A percentile compares a stretch with the other conserved stretches of the same genome.
Evolutionary conservation across 2,797 vertebrate genomes (phyloP).

Genomic region (Sphenopsis melanotis): DNA sequence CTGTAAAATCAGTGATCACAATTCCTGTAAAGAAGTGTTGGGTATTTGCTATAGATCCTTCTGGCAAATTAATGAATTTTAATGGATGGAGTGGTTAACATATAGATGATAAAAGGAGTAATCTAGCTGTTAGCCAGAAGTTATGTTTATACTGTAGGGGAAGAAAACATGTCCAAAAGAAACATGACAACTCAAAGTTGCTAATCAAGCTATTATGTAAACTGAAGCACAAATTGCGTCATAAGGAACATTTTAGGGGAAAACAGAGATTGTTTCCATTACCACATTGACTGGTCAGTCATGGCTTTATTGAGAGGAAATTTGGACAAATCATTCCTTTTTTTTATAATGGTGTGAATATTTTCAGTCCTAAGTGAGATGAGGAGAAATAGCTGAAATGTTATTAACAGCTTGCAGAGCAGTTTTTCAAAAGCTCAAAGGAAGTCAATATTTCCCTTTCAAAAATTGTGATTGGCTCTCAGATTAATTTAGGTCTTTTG

Average conservation of each 20-base stretch:
- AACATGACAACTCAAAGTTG: background rate
- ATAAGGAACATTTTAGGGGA: background rate
- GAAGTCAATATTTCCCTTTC: background rate
- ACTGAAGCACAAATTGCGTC: background rate
- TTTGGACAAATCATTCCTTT: background rate
- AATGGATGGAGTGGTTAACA: background rate
- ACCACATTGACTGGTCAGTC: fast-evolving
- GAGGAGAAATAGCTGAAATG: background rate
- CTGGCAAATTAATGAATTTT: background rate
- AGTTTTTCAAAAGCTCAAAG: background rate
- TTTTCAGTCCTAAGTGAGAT: background rate
- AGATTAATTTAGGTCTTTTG: slow-evolving; percentile 22
- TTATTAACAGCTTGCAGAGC: background rate
- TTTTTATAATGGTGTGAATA: background rate
- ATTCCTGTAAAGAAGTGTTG: background rate
- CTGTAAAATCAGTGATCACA: background rate
- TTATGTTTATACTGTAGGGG: background rate
- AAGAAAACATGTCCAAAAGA: background rate
- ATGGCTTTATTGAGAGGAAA: background rate
- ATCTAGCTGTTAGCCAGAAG: background rate
- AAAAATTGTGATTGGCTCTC: background rate
- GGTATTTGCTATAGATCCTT: background rate
- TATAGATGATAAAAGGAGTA: background rate
- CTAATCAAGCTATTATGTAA: background rate
- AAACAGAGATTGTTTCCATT: background rate